phyloP scores from a whole-genome alignment of 2,888 invertebrate genomes.

The Xylocampa areola region DNA sequence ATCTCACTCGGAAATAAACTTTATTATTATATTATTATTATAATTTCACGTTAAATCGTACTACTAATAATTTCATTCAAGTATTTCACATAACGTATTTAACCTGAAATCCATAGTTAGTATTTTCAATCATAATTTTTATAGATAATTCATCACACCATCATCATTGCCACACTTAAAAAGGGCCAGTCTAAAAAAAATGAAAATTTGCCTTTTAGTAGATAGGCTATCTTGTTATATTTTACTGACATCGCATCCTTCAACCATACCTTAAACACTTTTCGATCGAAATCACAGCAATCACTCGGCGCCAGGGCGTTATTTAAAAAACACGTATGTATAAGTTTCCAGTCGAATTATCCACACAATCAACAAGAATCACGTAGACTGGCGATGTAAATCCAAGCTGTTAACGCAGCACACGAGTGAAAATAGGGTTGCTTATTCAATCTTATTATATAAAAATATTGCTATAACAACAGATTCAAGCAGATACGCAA shows the following conservation, averaged over 20 bases:
- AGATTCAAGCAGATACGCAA: neutral
- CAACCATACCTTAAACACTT: slow-evolving; percentile 5
- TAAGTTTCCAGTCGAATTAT: slow-evolving; percentile 54
- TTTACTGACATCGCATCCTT: neutral
- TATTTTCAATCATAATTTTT: too few species aligned
- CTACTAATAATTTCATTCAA: too few species aligned
- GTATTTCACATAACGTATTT: too few species aligned
- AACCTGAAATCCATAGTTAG: too few species aligned
- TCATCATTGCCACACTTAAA: too few species aligned
- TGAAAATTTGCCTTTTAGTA: too few species aligned
- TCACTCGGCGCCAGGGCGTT: slow-evolving; percentile 53
- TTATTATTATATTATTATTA: too few species aligned
- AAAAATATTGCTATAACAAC: too few species aligned
- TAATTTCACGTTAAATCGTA: too few species aligned
- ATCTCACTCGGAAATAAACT: too few species aligned
- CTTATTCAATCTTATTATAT: neutral
- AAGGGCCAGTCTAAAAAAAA: too few species aligned
- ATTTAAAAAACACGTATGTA: slow-evolving; percentile 37
- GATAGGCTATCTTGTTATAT: neutral
- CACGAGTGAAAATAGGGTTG: slow-evolving; percentile 42
- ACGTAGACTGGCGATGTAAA: slow-evolving; percentile 57
- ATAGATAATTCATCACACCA: too few species aligned
- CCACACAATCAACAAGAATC: slow-evolving; percentile 58
- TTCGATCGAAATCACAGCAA: slow-evolving; percentile 41
- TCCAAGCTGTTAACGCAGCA: slow-evolving; percentile 37